These are phyloP conservation scores for Metopia argyrocephala DNA, from an alignment of 2,888 invertebrate genomes.

Conservation along the genomic window DNA sequence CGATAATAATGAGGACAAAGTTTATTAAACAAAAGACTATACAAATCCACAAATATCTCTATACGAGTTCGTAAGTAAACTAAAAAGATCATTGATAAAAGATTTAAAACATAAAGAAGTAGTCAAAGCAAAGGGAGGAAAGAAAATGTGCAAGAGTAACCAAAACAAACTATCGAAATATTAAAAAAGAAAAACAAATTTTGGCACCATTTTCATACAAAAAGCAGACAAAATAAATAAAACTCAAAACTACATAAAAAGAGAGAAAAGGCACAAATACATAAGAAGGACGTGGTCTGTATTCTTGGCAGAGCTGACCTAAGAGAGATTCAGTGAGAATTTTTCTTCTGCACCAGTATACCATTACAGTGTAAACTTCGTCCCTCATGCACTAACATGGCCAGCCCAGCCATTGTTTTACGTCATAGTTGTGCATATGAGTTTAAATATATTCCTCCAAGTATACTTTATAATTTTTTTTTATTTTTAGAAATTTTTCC, in stretches of 20 bases:
- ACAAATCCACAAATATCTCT: not conserved
- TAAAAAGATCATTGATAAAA: not conserved
- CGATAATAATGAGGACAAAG: conserved; percentile 57
- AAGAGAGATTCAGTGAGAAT: no score
- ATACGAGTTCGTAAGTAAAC: not conserved
- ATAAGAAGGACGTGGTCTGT: no score
- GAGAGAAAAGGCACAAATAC: no score
- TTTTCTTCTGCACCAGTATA: no score
- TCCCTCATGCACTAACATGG: no score
- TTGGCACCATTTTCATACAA: conserved; percentile 37
- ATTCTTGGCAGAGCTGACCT: no score
- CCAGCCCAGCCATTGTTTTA: no score
- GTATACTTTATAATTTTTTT: conserved; percentile 31
- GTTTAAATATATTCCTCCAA: conserved; percentile 7
- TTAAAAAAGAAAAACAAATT: conserved; percentile 8
- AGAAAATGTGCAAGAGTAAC: not conserved
- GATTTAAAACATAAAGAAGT: not conserved
- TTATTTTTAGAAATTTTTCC: not conserved
- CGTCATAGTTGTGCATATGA: no score
- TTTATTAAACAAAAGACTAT: conserved; percentile 34
- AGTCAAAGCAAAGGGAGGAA: not conserved
- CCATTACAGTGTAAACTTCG: no score
- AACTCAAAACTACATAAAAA: no score
- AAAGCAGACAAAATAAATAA: not conserved
- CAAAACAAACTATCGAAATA: not conserved